Evolutionary conservation across 2,888 invertebrate genomes (phyloP), one percentile per base, ranked within the genome.

Genomic region (Clostera curtula): DNA sequence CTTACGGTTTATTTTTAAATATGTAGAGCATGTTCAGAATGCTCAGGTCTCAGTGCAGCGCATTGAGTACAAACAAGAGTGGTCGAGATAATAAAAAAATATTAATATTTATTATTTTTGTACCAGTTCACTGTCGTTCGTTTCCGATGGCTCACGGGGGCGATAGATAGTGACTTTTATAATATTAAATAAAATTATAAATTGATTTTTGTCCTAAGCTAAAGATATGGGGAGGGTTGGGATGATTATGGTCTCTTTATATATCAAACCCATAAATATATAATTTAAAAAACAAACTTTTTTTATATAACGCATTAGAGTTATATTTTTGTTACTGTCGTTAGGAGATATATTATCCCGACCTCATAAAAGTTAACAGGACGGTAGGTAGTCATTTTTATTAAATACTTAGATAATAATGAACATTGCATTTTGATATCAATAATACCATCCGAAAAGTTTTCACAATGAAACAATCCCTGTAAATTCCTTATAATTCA

Each of bases 121-220:
- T 67, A 71, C 40, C 34, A 51, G 50, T 58, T 47, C 43, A 46
- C 56, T 47, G 36, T 44, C 51, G 49, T 33, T 50, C 50, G 24
- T 46, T 50, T 39, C 47, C 58, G 44, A 21, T 31, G 75, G 74
- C 76, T 76, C 74, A 62, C 50, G 64, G 60, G 46, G 39, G 44
- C 46, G 43, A 52, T 36, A 38, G 40, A 46, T 45, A 43, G 51
- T 40, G 47, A 46, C 54, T 49, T 40, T 52, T 52, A 53, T 56
- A 56, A 48, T 47, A 49, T 43, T 36, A 19, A 31, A 24, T 27
- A 33, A 15, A 29, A 24, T 19, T 35, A n/a, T 43, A 42, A 34
- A 42, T 29, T 22, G 39, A 44, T 31, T 27, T 39, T 35, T 19
- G 24, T 32, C 12, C 24, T 45, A 45, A 35, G 30, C 38, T 36